Conservation (phyloP, 2,888 invertebrate species). For the Myopa testacea region DNA sequence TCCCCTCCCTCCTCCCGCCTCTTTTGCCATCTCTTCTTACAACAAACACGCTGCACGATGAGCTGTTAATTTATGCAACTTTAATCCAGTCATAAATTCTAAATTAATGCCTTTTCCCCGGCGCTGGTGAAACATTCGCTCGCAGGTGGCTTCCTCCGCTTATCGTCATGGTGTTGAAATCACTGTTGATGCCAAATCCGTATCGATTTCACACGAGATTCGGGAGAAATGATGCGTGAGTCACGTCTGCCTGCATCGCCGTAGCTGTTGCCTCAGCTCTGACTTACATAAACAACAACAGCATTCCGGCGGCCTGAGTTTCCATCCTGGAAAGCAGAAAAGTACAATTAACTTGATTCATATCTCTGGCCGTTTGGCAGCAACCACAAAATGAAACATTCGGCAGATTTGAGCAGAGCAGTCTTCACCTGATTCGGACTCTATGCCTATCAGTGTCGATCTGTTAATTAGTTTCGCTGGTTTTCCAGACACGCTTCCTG, state of each 20-base stretch:
- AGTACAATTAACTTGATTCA: too few species aligned
- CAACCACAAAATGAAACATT: too few species aligned
- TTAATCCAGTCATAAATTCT: constrained; percentile 17
- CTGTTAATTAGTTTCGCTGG: too few species aligned
- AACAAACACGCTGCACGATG: neutral
- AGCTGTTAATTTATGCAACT: constrained; percentile 8
- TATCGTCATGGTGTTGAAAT: constrained; percentile 8
- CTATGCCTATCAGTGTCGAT: too few species aligned
- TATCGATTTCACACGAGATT: constrained; percentile 32
- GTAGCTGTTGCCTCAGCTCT: neutral
- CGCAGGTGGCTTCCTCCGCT: constrained; percentile 7
- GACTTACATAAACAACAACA: neutral
- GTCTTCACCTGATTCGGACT: too few species aligned
- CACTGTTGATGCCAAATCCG: constrained; percentile 13
- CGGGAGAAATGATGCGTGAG: constrained; percentile 9
- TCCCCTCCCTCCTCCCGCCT: neutral
- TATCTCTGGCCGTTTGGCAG: too few species aligned
- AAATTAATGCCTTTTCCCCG: neutral
- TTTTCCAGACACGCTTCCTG: too few species aligned
- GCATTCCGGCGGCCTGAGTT: too few species aligned
- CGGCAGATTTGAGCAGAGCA: too few species aligned
- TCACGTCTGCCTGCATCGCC: neutral
- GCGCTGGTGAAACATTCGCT: neutral
- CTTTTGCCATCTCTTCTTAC: neutral
- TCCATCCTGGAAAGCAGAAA: too few species aligned